Conservation (phyloP, 2,113 vertebrate genomes). For the Phalacrocorax pelagicus region DNA sequence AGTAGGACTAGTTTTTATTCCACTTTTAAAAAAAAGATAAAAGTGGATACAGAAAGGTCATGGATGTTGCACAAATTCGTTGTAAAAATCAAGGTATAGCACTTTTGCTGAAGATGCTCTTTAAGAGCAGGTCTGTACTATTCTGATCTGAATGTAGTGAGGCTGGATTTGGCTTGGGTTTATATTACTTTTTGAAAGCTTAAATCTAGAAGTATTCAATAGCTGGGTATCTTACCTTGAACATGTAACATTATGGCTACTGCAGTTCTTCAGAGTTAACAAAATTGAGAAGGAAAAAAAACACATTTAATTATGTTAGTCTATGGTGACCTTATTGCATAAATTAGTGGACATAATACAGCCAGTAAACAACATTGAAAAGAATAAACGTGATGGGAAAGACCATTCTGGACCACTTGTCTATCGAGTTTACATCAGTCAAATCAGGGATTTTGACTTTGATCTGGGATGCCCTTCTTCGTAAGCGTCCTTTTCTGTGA, state of each 20-base stretch:
- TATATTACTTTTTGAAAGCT: not conserved
- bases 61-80: not conserved
- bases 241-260: constrained; percentile 41
- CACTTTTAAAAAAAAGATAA: not conserved
- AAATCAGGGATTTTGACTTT: constrained; percentile 95
- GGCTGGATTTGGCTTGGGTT: not conserved
- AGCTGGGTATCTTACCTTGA: constrained; percentile 67
- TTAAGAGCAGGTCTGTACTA: constrained; percentile 8
- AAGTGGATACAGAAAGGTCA: not conserved
- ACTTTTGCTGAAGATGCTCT: not conserved
- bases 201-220: constrained; percentile 20
- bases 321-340: not conserved
- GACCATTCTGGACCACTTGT: constrained; percentile 95
- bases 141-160: constrained; percentile 39
- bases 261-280: constrained; percentile 60
- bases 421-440: constrained; percentile 93
- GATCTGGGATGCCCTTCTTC: constrained; percentile 87
- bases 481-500: constrained; percentile 83
- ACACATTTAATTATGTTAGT: not conserved
- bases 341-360: constrained; percentile 91
- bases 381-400: constrained; percentile 92
- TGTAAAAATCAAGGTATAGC: constrained; percentile 18
- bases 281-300: constrained; percentile 57
- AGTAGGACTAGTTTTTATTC: not conserved
- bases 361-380: constrained; percentile 96